Percentiles rank a stretch among this genome's conserved stretches.
Conservation (phyloP, 2,113 vertebrate genomes). For the Lepidiolamprologus cunningtoni region DNA sequence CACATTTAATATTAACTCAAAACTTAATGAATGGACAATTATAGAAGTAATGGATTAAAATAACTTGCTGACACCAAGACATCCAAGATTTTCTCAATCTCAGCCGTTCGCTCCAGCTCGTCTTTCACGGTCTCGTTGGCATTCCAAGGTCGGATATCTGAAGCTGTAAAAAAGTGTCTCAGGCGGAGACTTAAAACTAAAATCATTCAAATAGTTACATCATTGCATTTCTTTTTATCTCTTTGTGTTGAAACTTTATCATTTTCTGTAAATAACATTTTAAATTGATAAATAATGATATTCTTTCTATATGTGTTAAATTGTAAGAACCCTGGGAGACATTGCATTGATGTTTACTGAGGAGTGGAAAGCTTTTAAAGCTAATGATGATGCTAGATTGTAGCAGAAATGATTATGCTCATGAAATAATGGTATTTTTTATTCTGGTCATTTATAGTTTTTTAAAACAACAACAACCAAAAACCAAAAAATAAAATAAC, state of each 20-base stretch:
- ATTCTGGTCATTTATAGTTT: neutral
- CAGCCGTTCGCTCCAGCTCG: neutral
- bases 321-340: rapidly evolving
- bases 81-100: neutral
- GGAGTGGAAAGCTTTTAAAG: neutral
- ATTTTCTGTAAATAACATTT: neutral
- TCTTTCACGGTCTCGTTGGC: neutral
- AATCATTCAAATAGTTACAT: neutral
- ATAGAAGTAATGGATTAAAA: neutral
- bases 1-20: neutral
- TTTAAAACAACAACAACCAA: neutral
- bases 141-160: neutral
- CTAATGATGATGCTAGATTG: neutral
- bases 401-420: neutral
- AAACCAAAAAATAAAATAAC: rapidly evolving
- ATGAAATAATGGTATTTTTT: neutral
- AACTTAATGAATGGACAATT: neutral
- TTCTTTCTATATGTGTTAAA: neutral
- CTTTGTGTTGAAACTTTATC: neutral
- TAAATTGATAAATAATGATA: neutral
- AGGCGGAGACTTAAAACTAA: rapidly evolving
- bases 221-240: neutral
- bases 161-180: neutral
- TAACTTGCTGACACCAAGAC: neutral
- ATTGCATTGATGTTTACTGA: rapidly evolving